Conservation (phyloP, 2,113 vertebrate species). For the Podiceps cristatus region DNA sequence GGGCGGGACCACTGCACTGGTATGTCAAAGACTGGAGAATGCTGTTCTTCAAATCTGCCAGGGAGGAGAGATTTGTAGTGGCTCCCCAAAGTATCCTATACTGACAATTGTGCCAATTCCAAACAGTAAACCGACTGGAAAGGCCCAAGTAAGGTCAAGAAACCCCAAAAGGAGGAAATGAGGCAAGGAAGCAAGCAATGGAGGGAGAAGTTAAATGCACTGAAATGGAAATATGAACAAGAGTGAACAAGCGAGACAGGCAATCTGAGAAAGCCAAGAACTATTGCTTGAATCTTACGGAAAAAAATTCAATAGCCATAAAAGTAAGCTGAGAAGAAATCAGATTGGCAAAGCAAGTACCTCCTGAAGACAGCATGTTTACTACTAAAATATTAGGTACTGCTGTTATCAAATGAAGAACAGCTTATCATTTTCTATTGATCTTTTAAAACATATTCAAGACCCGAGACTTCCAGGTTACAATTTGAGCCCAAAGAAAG, state of each 20-base stretch:
- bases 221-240: neutral
- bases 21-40: neutral
- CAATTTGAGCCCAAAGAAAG: neutral
- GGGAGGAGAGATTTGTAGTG: neutral
- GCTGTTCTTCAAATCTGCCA: neutral
- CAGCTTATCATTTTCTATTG: neutral
- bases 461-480: neutral
- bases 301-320: neutral
- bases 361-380: neutral
- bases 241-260: neutral
- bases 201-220: neutral
- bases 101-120: neutral
- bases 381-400: neutral
- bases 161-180: constrained; percentile 28
- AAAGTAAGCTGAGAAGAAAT: neutral
- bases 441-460: neutral
- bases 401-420: neutral
- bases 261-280: neutral
- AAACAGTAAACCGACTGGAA: neutral
- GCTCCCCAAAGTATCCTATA: neutral
- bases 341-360: neutral
- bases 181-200: neutral
- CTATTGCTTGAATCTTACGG: neutral
- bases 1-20: neutral
- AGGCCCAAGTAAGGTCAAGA: neutral